Conservation (phyloP, 2,113 vertebrate species). For the Bostrychus sinensis region DNA sequence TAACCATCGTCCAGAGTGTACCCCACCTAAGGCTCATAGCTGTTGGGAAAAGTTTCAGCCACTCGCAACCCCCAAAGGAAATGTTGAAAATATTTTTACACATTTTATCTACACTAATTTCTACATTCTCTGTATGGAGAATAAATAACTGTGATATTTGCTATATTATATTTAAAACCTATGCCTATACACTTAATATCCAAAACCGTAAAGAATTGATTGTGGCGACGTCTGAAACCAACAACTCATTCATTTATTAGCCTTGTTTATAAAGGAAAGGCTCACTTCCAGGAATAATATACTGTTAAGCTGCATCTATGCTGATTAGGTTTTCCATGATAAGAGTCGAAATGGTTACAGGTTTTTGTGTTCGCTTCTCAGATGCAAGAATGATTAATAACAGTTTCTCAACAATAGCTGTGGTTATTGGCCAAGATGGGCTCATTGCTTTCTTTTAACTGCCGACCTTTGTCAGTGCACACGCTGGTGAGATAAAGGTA, state of each 20-base stretch:
- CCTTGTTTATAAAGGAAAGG: background rate
- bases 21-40: too few species aligned
- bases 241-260: background rate
- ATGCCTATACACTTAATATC: too few species aligned
- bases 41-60: too few species aligned
- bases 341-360: background rate
- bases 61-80: too few species aligned
- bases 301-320: background rate
- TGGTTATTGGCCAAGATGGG: constrained; percentile 74
- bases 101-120: too few species aligned
- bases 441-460: constrained; percentile 52
- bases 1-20: too few species aligned
- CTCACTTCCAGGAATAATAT: too few species aligned
- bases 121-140: too few species aligned
- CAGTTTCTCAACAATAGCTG: constrained; percentile 66
- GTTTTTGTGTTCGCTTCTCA: constrained; percentile 11
- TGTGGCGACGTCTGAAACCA: background rate
- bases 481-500: constrained; percentile 38
- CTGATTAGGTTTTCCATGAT: too few species aligned
- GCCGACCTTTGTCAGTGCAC: constrained; percentile 38
- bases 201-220: background rate
- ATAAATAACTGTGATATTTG: too few species aligned
- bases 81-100: too few species aligned
- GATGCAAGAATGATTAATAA: constrained; percentile 58
- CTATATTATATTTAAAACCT: too few species aligned